Percentiles rank a stretch among this genome's conserved stretches.
phyloP scores from a whole-genome alignment of 2,888 invertebrate genomes.

The Pandemis corylana region DNA sequence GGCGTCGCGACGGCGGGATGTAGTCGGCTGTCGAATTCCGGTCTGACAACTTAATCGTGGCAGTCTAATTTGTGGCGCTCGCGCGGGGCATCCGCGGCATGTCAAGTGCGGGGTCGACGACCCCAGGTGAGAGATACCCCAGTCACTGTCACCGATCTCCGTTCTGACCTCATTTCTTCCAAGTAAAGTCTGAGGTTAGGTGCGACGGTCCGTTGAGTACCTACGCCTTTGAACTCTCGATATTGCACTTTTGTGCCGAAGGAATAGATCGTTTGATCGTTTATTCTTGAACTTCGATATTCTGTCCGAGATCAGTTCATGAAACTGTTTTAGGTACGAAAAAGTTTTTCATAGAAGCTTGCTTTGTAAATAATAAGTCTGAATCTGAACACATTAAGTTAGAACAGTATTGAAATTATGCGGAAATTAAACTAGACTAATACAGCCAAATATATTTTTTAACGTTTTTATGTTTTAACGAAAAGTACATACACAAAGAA shows the following conservation, averaged over 20 bases:
- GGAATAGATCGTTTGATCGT: not conserved
- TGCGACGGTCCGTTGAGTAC: conserved; percentile 4
- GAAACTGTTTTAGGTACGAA: not conserved
- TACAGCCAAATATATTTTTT: not conserved
- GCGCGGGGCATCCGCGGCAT: conserved; percentile 59
- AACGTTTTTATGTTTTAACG: not conserved
- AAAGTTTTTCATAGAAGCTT: not conserved
- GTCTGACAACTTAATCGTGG: conserved; percentile 67
- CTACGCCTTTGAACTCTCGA: not conserved
- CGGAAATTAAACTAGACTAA: not conserved
- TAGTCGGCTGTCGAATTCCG: conserved; percentile 57
- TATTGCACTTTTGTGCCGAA: not conserved
- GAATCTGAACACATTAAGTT: not conserved
- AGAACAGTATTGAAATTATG: not conserved
- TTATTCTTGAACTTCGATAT: not conserved
- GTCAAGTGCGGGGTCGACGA: conserved; percentile 71
- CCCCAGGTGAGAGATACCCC: conserved; percentile 64
- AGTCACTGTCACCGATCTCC: conserved; percentile 48
- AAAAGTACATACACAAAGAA: too few species aligned
- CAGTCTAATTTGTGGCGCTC: conserved; percentile 72
- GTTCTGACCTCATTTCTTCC: conserved; percentile 47
- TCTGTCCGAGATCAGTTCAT: not conserved
- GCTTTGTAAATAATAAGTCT: not conserved
- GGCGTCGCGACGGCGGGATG: conserved; percentile 37
- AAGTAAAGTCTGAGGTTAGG: conserved; percentile 10